A percentile compares a stretch with the other conserved stretches of the same genome.
Conservation (phyloP, 2,113 vertebrate species). For the Rana temporaria region DNA sequence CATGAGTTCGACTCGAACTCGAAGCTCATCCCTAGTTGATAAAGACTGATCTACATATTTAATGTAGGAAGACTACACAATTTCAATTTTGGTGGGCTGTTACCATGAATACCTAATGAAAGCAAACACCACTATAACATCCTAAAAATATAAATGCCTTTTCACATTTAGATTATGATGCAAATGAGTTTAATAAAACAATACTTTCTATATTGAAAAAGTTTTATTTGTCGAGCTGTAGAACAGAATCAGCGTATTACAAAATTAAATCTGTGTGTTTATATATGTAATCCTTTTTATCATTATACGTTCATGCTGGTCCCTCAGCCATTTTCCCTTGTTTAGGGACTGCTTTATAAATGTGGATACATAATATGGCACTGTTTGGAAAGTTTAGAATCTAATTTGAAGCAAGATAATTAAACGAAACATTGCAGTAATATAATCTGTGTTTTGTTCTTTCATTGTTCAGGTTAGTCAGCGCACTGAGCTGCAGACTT, state of each 20-base stretch:
- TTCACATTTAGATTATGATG: too few relatives aligned
- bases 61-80: too few relatives aligned
- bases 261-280: constrained; percentile 1
- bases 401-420: constrained; percentile 34
- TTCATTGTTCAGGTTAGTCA: constrained; percentile 28
- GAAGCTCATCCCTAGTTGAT: too few relatives aligned
- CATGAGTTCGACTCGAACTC: too few relatives aligned
- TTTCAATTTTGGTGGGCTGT: too few relatives aligned
- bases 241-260: neutral
- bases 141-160: too few relatives aligned
- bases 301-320: constrained; percentile 5
- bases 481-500: constrained; percentile 35
- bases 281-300: constrained; percentile 19
- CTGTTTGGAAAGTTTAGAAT: constrained; percentile 24
- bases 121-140: too few relatives aligned
- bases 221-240: neutral
- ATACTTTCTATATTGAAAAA: too few relatives aligned
- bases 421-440: constrained; percentile 44
- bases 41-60: too few relatives aligned
- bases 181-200: too few relatives aligned
- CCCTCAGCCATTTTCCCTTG: constrained; percentile 16
- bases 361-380: constrained; percentile 36
- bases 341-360: constrained; percentile 35
- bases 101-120: too few relatives aligned
- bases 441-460: constrained; percentile 43